Conservation (phyloP, 1,140 invertebrate genomes). For the Drosophila biarmipes region DNA sequence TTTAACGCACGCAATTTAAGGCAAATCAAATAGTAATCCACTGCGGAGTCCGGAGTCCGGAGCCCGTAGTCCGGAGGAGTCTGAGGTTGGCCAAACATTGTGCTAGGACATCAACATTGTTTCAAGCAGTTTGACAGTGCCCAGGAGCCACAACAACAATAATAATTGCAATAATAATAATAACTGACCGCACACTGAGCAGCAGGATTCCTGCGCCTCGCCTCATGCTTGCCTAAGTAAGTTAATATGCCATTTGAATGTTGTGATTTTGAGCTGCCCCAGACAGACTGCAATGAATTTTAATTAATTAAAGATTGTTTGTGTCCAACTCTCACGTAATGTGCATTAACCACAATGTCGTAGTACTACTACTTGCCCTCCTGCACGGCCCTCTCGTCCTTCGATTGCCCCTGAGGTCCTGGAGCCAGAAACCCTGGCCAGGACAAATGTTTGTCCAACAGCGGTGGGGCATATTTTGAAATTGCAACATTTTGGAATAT, state of each 20-base stretch:
- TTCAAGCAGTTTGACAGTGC: conserved; percentile 32
- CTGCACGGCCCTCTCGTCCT: not conserved
- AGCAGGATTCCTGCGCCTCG: conserved; percentile 15
- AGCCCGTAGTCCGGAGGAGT: not conserved
- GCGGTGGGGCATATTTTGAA: conserved; percentile 46
- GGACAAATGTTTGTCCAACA: conserved; percentile 48
- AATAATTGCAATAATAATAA: conserved; percentile 58
- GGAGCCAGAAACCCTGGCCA: conserved; percentile 2
- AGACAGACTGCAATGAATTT: conserved; percentile 63
- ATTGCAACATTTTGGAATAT: conserved; percentile 17
- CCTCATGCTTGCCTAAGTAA: conserved; percentile 71
- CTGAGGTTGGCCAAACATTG: conserved; percentile 24
- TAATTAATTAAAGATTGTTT: conserved; percentile 79
- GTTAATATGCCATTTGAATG: conserved; percentile 80
- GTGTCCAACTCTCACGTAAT: conserved; percentile 54
- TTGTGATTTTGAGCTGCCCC: conserved; percentile 54
- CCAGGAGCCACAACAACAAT: conserved; percentile 24
- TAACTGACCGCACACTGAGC: conserved; percentile 43
- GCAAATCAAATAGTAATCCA: conserved; percentile 68
- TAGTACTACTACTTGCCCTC: conserved; percentile 4
- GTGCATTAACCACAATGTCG: conserved; percentile 60
- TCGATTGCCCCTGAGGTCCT: conserved; percentile 1
- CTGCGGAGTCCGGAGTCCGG: not conserved
- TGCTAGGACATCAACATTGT: conserved; percentile 48
- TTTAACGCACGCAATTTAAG: conserved; percentile 45